phyloP scores from a whole-genome alignment of 2,888 invertebrate species.

The Eubasilissa splendida region DNA sequence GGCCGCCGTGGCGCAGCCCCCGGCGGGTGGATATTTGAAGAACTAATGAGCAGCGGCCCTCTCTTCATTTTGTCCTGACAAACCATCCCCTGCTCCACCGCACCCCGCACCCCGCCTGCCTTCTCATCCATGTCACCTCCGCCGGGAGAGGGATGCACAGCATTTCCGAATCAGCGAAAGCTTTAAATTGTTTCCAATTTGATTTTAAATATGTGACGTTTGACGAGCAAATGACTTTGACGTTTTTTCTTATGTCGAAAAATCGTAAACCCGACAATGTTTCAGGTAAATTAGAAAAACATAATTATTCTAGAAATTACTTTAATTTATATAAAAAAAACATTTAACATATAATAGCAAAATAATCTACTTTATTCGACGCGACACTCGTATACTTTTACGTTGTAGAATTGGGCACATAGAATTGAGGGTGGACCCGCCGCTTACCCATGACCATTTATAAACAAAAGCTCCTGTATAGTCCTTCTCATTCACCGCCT shows the following conservation, averaged over 20 bases:
- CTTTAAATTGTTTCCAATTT: conserved; percentile 25
- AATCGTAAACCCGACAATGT: no score
- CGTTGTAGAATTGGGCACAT: no score
- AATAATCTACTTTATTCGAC: no score
- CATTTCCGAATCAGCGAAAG: conserved; percentile 27
- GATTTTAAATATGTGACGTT: conserved; percentile 5
- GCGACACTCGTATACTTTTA: no score
- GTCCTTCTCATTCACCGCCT: no score
- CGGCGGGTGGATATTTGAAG: conserved; percentile 56
- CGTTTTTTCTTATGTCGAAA: neutral
- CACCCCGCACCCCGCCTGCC: neutral
- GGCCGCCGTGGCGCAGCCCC: conserved; percentile 29
- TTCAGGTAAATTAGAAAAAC: no score
- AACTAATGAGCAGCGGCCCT: conserved; percentile 57
- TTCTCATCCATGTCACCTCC: neutral
- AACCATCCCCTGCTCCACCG: conserved; percentile 31
- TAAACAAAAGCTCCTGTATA: no score
- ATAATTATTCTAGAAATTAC: no score
- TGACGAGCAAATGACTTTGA: neutral
- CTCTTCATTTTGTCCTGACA: conserved; percentile 54
- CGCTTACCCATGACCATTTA: no score
- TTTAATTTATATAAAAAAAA: no score
- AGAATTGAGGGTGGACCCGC: no score
- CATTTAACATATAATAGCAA: no score
- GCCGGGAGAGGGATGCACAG: conserved; percentile 21